Base-by-base conservation (phyloP, 2,888 invertebrate genomes). In the Eucriotettix oculatus region DNA sequence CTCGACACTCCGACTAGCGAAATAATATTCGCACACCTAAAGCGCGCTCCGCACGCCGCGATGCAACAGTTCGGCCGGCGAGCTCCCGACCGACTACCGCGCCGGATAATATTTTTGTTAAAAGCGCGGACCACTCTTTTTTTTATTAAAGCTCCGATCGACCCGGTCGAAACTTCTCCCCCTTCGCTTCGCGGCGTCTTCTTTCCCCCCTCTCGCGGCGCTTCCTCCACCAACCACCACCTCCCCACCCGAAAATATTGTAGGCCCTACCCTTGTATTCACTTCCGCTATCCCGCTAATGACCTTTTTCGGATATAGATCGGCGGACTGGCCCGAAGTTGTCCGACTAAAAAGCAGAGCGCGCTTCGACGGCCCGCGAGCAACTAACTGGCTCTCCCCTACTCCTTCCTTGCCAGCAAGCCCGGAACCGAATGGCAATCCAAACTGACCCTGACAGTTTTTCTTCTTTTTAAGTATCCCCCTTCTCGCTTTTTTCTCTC, bases 371-470 rank as follows among this genome's bases (percentile, higher is more conserved):
- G 14, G 48, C 48, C 48, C 48, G 48, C 48, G 14, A n/a, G 14
- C 14, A 12, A 48, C 48, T 14, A 48, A 48, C 48, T 48, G n/a
- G n/a, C 29, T 12, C 52, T 41, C 53, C 16, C 42, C 58, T 12
- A 16, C 53, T 17, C 53, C 43, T 10, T 10, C 16, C 43, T 43
- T 43, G 58, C 17, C 10, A 16, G 14, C 58, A 41, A 42, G 42
- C 54, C 42, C 42, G 10, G 55, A 55, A 17, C 40, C 40, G 40
- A 55, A 41, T 29, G 16, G 58, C 56, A 43, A 52, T 60, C 52
- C 54, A 61, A 56, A 54, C 61, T 61, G 61, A 61, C 61, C 61
- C 61, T 61, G 58, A 59, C 61, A 56, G 52, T 59, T 57, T 61
- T 58, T 58, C 43, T 55, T 42, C 55, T 12, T 42, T 41, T 55